Evolutionary conservation across 2,888 invertebrate species (phyloP).

Genomic region (Nephrotoma guestfalica): DNA sequence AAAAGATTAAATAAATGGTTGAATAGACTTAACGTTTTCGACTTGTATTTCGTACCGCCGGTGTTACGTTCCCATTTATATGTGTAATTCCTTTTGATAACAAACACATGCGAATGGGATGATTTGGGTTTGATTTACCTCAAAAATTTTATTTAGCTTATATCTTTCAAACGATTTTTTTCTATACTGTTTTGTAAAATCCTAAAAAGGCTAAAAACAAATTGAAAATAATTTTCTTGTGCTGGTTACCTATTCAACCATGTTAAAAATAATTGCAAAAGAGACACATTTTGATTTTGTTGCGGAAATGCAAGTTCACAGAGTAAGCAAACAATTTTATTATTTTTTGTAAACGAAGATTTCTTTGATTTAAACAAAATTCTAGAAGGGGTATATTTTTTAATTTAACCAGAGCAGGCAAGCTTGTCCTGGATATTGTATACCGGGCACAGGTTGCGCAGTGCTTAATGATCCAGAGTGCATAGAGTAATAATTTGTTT

Average conservation of each 20-base stretch:
- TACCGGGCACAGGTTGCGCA: too few species aligned
- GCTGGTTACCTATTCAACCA: background rate
- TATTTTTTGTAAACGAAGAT: too few species aligned
- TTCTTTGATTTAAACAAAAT: too few species aligned
- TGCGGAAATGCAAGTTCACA: too few species aligned
- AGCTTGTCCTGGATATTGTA: too few species aligned
- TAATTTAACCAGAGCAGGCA: too few species aligned
- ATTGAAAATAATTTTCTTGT: background rate
- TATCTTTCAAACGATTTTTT: background rate
- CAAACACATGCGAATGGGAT: background rate
- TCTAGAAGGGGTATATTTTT: too few species aligned
- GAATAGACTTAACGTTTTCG: background rate
- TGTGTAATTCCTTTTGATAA: background rate
- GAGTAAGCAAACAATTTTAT: too few species aligned
- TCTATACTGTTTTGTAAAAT: background rate
- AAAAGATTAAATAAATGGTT: background rate
- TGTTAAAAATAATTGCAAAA: background rate
- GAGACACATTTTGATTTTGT: background rate
- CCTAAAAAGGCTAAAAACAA: background rate
- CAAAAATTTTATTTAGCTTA: background rate
- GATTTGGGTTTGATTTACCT: background rate
- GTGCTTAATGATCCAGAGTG: too few species aligned
- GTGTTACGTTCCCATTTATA: background rate
- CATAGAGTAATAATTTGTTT: too few species aligned
- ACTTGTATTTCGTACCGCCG: background rate